Evolutionary conservation across 2,888 invertebrate genomes (phyloP).

Genomic region (Agriotes lineatus): DNA sequence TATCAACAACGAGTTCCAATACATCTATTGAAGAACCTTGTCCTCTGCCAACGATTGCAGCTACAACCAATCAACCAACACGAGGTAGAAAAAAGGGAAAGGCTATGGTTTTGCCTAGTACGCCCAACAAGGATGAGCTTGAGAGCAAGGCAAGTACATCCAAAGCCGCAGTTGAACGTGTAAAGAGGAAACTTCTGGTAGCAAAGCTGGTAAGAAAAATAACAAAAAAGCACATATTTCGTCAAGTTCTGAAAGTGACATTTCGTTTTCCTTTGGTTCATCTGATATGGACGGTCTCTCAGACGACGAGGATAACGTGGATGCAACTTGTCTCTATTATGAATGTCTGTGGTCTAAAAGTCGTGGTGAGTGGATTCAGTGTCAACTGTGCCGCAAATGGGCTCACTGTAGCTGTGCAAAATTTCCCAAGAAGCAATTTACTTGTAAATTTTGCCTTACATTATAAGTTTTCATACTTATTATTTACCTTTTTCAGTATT

Average conservation of each 20-base stretch:
- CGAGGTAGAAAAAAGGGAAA: neutral
- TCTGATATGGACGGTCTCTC: neutral
- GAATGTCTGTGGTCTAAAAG: neutral
- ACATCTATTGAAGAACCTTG: neutral
- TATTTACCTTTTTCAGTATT: neutral
- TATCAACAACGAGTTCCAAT: neutral
- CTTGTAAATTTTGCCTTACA: neutral
- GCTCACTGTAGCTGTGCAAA: neutral
- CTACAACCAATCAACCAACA: neutral
- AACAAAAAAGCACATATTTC: neutral
- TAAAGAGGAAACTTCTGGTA: neutral
- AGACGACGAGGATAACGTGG: neutral
- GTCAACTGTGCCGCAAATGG: neutral
- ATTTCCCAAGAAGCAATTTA: neutral
- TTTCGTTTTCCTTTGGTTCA: neutral
- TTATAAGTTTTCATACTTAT: neutral
- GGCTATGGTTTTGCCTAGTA: neutral
- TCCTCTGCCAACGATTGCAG: neutral
- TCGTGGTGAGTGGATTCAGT: neutral
- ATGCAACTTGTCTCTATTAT: slow-evolving; percentile 3
- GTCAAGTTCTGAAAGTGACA: neutral
- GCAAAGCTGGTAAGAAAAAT: neutral
- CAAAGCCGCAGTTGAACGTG: neutral
- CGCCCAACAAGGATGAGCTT: neutral
- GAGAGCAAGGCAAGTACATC: slow-evolving; percentile 4